Evolutionary conservation across 2,888 invertebrate species (phyloP).

Genomic region (Eudasyphora cyanicolor): DNA sequence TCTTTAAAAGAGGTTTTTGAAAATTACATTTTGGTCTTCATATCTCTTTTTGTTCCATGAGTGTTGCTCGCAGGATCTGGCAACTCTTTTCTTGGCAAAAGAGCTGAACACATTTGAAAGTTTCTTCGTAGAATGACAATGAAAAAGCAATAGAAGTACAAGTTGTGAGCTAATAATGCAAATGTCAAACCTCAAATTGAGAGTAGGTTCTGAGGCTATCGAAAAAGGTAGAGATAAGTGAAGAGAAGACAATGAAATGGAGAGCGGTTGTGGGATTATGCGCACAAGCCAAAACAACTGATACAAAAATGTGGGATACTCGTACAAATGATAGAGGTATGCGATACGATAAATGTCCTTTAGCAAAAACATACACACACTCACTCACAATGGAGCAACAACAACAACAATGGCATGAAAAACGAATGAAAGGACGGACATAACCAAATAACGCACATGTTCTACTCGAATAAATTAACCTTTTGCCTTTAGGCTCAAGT

Average conservation of each 20-base stretch:
- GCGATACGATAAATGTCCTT: conserved; percentile 19
- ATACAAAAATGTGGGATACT: conserved; percentile 33
- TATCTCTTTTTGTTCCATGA: too few species aligned
- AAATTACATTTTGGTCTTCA: too few species aligned
- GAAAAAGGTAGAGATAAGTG: background rate
- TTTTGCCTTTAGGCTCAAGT: conserved; percentile 60
- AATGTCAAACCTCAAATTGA: background rate
- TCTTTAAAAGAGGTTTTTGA: too few species aligned
- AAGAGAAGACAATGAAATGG: background rate
- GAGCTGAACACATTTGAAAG: background rate
- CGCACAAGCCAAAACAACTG: too few species aligned
- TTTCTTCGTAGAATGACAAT: background rate
- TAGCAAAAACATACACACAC: conserved; percentile 25
- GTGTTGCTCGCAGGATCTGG: too few species aligned
- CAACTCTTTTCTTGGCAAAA: background rate
- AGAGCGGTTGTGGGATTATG: conserved; percentile 41
- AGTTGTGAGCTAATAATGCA: background rate
- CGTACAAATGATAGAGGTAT: too few species aligned
- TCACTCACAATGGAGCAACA: background rate
- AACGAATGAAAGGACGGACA: background rate
- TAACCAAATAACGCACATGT: conserved; percentile 46
- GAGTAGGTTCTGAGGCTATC: background rate
- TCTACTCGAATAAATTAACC: conserved; percentile 54
- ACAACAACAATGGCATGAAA: background rate
- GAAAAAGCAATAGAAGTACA: background rate